Evolutionary conservation across 92 coral and sea anemone genomes (phyloP).

Genomic region (Heliopora coerulea): DNA sequence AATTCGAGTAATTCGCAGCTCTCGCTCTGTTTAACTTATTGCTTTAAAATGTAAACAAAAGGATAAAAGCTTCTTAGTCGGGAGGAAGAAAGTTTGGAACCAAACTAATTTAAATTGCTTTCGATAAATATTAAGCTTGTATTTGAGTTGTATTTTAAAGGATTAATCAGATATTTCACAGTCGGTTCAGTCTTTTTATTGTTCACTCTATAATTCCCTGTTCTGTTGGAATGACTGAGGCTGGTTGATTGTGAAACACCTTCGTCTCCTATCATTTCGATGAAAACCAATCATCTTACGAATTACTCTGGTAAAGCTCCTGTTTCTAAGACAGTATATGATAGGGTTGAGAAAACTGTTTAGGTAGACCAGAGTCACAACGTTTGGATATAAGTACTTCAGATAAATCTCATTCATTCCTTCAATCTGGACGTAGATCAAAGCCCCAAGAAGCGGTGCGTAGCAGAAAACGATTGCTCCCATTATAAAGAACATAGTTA

Average conservation of each 20-base stretch:
- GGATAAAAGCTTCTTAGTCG: too few species aligned
- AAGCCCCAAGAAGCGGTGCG: background rate
- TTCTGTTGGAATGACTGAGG: background rate
- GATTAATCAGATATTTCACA: too few species aligned
- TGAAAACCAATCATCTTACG: background rate
- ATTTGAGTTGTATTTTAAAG: too few species aligned
- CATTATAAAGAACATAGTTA: slow-evolving; percentile 16
- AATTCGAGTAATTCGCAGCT: too few species aligned
- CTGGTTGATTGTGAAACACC: background rate
- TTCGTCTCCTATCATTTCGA: background rate
- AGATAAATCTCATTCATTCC: slow-evolving; percentile 13
- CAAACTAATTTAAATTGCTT: too few species aligned
- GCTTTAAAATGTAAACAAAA: too few species aligned
- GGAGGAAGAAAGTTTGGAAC: too few species aligned
- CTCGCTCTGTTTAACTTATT: too few species aligned
- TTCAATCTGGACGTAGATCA: slow-evolving; percentile 3
- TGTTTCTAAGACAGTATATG: slow-evolving; percentile 20
- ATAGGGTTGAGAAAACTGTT: slow-evolving; percentile 22
- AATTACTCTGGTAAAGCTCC: slow-evolving; percentile 10
- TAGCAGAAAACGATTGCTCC: slow-evolving; percentile 20
- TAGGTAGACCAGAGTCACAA: slow-evolving; percentile 2
- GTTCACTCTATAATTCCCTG: too few species aligned
- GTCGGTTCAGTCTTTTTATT: too few species aligned
- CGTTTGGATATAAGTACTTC: slow-evolving; percentile 20
- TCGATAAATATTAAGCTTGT: too few species aligned